Evolutionary conservation across 2,797 vertebrate genomes (phyloP).

Genomic region (Myotis myotis): DNA sequence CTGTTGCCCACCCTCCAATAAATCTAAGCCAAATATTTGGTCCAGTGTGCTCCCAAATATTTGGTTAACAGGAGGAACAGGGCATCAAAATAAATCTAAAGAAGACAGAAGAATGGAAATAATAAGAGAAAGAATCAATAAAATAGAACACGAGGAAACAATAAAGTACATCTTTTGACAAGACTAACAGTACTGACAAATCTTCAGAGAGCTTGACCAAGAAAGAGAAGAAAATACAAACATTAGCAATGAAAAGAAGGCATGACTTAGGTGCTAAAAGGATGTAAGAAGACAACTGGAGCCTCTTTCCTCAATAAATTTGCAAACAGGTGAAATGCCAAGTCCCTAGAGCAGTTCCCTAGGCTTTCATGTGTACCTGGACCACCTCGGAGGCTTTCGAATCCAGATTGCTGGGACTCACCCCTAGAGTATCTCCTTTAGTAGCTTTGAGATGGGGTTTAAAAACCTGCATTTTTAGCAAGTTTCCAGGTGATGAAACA

Average conservation of each 20-base stretch:
- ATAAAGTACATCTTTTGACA: neutral
- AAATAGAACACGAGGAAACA: neutral
- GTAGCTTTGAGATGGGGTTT: neutral
- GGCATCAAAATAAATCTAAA: neutral
- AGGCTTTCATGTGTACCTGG: neutral
- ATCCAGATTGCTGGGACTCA: neutral
- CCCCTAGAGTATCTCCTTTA: neutral
- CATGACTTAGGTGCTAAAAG: neutral
- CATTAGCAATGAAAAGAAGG: neutral
- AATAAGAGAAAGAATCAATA: neutral
- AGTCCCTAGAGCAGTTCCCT: neutral
- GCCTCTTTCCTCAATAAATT: neutral
- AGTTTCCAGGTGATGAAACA: neutral
- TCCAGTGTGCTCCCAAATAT: neutral
- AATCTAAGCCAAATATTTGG: constrained; percentile 5
- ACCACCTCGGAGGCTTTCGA: neutral
- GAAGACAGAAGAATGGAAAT: neutral
- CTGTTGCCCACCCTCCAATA: neutral
- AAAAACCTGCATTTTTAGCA: neutral
- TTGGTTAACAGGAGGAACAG: neutral
- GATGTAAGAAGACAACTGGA: neutral
- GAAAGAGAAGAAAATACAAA: neutral
- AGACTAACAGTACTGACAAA: neutral
- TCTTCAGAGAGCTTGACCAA: neutral
- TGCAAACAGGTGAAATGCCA: neutral